These are phyloP conservation scores for Scolanthus callimorphus DNA, from an alignment of 92 coral and sea anemone genomes.

Conservation along the genomic window DNA sequence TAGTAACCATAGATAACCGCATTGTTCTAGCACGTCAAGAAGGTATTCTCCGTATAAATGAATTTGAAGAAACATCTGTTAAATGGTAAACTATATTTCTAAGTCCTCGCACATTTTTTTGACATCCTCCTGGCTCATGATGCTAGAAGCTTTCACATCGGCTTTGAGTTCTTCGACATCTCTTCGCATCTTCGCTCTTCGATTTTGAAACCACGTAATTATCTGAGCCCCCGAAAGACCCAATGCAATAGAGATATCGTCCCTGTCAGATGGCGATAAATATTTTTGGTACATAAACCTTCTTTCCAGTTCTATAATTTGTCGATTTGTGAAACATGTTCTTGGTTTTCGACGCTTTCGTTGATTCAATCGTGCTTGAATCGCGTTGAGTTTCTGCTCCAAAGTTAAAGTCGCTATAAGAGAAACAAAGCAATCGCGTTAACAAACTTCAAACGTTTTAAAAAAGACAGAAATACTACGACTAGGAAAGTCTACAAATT, in stretches of 20 bases:
- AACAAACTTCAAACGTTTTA: too few relatives aligned
- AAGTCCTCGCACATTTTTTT: slow-evolving; percentile 59
- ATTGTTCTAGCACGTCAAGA: too few relatives aligned
- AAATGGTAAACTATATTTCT: slow-evolving; percentile 46
- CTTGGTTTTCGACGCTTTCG: slow-evolving; percentile 96
- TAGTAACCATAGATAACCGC: too few relatives aligned
- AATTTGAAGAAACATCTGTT: too few relatives aligned
- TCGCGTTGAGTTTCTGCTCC: slow-evolving; percentile 72
- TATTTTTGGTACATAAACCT: slow-evolving; percentile 91
- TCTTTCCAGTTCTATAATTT: slow-evolving; percentile 95
- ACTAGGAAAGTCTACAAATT: too few relatives aligned
- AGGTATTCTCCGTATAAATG: too few relatives aligned
- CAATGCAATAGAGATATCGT: slow-evolving; percentile 82
- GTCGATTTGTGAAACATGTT: slow-evolving; percentile 96
- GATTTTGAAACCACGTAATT: slow-evolving; percentile 99
- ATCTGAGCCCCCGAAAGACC: slow-evolving; percentile 96
- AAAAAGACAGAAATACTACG: too few relatives aligned
- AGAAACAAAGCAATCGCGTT: background rate
- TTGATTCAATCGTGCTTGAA: slow-evolving; percentile 82
- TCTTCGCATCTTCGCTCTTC: slow-evolving; percentile 93
- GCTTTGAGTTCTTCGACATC: slow-evolving; percentile 95
- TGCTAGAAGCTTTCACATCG: slow-evolving; percentile 93
- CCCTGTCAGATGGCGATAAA: slow-evolving; percentile 96
- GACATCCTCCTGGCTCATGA: slow-evolving; percentile 65
- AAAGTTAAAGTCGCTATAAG: slow-evolving; percentile 40